These are phyloP conservation scores for Takifugu rubripes DNA, from an alignment of 2,797 vertebrate species.

Conservation along the genomic window DNA sequence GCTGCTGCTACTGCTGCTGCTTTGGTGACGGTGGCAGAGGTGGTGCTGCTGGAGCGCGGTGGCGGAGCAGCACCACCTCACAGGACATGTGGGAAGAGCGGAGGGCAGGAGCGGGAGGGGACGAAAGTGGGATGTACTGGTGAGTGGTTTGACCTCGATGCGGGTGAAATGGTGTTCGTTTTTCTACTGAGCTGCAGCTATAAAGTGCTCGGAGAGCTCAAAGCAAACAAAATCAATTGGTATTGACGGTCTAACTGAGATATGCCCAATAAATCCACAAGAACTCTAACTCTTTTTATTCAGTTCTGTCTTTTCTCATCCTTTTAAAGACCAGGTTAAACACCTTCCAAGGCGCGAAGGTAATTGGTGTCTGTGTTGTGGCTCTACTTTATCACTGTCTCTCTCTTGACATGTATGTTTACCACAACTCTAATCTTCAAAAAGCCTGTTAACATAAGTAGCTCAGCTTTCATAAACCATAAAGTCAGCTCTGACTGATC, in stretches of 20 bases:
- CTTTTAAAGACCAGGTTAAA: conserved; percentile 63
- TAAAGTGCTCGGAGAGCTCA: conserved; percentile 42
- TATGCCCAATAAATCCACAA: conserved; percentile 27
- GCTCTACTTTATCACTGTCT: conserved; percentile 64
- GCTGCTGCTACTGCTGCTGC: conserved; percentile 33
- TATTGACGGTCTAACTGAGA: conserved; percentile 42
- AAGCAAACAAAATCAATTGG: conserved; percentile 54
- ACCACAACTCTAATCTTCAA: conserved; percentile 83
- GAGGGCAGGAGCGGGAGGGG: conserved; percentile 34
- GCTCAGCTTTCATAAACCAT: conserved; percentile 80
- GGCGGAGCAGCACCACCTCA: conserved; percentile 54
- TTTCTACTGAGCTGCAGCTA: conserved; percentile 39
- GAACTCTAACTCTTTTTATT: conserved; percentile 25
- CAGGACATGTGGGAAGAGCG: conserved; percentile 54
- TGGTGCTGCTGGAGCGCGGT: conserved; percentile 11
- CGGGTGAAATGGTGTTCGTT: conserved; percentile 31
- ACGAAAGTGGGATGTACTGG: conserved; percentile 52
- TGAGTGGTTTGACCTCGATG: conserved; percentile 55
- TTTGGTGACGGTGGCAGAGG: conserved; percentile 9
- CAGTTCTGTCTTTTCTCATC: conserved; percentile 27
- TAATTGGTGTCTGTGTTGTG: conserved; percentile 70
- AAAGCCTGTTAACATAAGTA: conserved; percentile 86
- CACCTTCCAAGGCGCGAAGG: conserved; percentile 47
- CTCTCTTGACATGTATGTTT: conserved; percentile 81
- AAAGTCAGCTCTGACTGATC: conserved; percentile 79